Conservation (phyloP, 2,113 vertebrate species). For the Indicator indicator region DNA sequence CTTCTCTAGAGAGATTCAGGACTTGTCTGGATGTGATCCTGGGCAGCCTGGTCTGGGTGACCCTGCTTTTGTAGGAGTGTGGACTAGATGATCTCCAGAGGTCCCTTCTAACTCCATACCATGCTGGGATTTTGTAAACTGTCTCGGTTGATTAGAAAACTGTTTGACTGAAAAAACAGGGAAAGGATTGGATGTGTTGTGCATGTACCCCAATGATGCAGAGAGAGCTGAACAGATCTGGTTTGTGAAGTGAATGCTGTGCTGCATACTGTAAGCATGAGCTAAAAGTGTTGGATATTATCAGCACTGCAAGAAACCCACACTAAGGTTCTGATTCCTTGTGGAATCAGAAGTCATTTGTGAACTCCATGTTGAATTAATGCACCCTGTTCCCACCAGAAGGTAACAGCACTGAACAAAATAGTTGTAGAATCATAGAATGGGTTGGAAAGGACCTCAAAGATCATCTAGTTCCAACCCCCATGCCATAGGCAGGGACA, state of each 20-base stretch:
- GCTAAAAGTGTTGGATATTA: neutral
- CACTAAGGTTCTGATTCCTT: neutral
- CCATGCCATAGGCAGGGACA: no score
- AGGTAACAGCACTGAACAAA: neutral
- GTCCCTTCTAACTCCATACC: no score
- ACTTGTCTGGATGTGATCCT: no score
- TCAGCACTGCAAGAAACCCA: neutral
- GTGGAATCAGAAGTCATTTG: neutral
- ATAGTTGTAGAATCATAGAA: neutral
- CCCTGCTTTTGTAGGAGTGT: no score
- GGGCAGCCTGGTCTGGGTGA: no score
- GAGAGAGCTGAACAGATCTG: neutral
- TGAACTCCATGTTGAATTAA: neutral
- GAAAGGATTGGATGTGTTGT: neutral
- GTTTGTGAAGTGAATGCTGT: neutral
- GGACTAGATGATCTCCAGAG: no score
- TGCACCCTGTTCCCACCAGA: neutral
- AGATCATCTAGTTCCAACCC: no score
- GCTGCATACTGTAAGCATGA: neutral
- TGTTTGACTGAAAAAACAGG: neutral
- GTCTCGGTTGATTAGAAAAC: neutral
- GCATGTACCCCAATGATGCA: accelerated
- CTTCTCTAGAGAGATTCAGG: no score
- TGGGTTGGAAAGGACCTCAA: no score
- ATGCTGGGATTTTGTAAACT: neutral